Conservation (phyloP, 2,113 vertebrate genomes). For the Merops nubicus region DNA sequence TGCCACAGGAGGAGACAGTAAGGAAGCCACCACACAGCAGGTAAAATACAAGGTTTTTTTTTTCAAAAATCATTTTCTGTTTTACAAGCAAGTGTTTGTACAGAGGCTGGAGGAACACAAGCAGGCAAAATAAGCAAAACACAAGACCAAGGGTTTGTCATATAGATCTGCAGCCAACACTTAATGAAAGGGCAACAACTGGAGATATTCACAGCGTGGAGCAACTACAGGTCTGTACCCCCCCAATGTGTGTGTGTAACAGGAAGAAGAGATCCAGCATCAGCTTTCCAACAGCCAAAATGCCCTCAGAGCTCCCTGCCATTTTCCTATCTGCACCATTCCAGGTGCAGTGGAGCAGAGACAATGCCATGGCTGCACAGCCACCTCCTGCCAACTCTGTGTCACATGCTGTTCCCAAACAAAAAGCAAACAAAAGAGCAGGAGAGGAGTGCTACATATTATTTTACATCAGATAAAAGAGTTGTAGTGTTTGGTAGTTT, state of each 20-base stretch:
- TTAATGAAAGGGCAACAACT: not conserved
- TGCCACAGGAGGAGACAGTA: not conserved
- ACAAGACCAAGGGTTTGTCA: slow-evolving; percentile 12
- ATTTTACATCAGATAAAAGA: not conserved
- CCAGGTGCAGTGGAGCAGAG: not conserved
- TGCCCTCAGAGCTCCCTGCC: not conserved
- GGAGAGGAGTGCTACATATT: not conserved
- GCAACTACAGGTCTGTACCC: slow-evolving; percentile 3
- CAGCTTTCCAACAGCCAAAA: not conserved
- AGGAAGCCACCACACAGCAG: not conserved
- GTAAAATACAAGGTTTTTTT: slow-evolving; percentile 3
- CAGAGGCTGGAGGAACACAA: slow-evolving; percentile 18
- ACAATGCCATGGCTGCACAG: not conserved
- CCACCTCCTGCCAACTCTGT: not conserved
- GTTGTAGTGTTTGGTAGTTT: not conserved
- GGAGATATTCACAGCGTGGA: not conserved
- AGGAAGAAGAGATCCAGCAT: slow-evolving; percentile 19
- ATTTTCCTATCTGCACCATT: not conserved
- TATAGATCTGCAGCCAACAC: slow-evolving; percentile 25
- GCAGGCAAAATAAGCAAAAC: not conserved
- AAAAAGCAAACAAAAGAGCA: not conserved
- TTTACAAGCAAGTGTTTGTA: slow-evolving; percentile 52
- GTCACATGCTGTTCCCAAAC: not conserved
- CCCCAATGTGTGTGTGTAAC: not conserved
- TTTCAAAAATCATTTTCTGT: not conserved